Evolutionary conservation across 2,888 invertebrate genomes (phyloP).

Genomic region (Ophion obscuratus): DNA sequence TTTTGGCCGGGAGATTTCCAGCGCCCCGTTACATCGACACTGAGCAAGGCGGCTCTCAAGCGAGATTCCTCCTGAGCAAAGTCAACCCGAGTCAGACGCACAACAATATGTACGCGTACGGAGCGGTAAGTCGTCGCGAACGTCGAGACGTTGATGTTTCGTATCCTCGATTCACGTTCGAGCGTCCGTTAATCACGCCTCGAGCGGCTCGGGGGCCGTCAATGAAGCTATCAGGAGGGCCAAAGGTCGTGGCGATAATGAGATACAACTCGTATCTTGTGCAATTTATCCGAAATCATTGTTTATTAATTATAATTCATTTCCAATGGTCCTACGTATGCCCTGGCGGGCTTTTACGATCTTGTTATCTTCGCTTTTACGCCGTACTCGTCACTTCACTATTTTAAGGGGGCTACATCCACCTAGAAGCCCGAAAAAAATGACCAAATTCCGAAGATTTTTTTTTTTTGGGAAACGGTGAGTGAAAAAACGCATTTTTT

Average conservation of each 20-base stretch:
- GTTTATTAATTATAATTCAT: neutral
- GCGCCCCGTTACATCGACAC: slow-evolving; percentile 99
- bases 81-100: slow-evolving; percentile 99
- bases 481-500: too few relatives aligned
- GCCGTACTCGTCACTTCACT: too few relatives aligned
- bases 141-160: neutral
- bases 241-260: neutral
- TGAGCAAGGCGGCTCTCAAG: slow-evolving; percentile 99
- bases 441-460: too few relatives aligned
- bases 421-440: too few relatives aligned
- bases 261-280: too few relatives aligned
- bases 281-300: neutral
- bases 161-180: neutral
- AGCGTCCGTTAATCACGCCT: neutral
- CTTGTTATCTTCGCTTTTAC: too few relatives aligned
- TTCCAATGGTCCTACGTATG: neutral
- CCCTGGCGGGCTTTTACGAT: too few relatives aligned
- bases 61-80: slow-evolving; percentile 98
- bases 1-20: slow-evolving; percentile 97
- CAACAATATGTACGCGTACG: slow-evolving; percentile 99
- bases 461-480: too few relatives aligned
- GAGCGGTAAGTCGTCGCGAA: slow-evolving; percentile 89
- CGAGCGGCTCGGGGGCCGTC: neutral
- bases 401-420: too few relatives aligned
- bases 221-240: neutral